These are phyloP conservation scores for Regulus satrapa DNA, from an alignment of 2,113 vertebrate species.

Conservation along the genomic window DNA sequence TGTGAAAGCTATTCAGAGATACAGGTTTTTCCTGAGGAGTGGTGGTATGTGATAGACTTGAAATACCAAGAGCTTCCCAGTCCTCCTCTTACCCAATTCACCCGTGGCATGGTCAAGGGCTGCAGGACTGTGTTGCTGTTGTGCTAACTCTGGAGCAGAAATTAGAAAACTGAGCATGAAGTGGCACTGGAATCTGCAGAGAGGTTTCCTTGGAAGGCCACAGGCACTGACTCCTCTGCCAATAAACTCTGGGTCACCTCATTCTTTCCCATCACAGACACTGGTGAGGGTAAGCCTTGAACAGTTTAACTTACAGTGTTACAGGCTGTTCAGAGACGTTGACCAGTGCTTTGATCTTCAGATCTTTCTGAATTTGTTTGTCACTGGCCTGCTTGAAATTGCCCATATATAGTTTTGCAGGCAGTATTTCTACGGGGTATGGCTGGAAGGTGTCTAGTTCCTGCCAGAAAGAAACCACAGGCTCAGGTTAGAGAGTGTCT, in stretches of 20 bases:
- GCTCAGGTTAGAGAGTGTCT: neutral
- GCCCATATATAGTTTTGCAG: slow-evolving; percentile 80
- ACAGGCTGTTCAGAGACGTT: slow-evolving; percentile 71
- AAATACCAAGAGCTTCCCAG: neutral
- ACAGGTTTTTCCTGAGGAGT: neutral
- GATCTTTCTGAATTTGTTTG: slow-evolving; percentile 73
- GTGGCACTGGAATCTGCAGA: neutral
- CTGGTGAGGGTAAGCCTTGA: neutral
- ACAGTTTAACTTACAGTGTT: slow-evolving; percentile 71
- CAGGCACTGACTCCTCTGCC: neutral
- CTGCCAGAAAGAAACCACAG: slow-evolving; percentile 53
- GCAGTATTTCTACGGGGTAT: slow-evolving; percentile 85
- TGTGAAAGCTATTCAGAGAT: neutral
- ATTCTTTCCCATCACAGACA: neutral
- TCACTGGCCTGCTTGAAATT: slow-evolving; percentile 75
- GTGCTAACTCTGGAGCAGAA: neutral
- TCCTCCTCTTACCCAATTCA: neutral
- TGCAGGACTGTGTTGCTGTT: neutral
- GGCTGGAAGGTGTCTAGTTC: slow-evolving; percentile 81
- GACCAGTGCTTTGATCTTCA: slow-evolving; percentile 81
- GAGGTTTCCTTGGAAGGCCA: neutral
- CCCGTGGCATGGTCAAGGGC: neutral
- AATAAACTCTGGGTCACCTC: neutral
- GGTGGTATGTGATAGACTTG: neutral
- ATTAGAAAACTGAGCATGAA: neutral